phyloP scores from a whole-genome alignment of 2,113 vertebrate genomes.

The Cettia cetti region DNA sequence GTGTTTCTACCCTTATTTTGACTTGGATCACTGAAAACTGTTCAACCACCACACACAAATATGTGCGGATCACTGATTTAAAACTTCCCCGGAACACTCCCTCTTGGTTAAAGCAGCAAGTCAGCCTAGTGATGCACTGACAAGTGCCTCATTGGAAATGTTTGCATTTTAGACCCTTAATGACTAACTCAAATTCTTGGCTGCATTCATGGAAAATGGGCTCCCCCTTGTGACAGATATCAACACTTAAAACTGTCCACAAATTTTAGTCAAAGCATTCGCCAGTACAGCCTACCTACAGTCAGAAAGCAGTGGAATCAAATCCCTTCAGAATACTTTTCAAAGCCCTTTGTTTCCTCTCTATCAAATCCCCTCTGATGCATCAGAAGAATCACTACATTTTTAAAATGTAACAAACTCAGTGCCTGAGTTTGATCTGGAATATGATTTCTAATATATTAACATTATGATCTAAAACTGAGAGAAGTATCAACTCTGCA shows the following conservation, averaged over 20 bases:
- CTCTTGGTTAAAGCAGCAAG: neutral
- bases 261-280: neutral
- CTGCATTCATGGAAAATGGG: constrained; percentile 12
- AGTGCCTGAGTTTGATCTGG: neutral
- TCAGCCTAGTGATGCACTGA: neutral
- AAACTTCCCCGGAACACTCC: neutral
- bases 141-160: neutral
- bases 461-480: neutral
- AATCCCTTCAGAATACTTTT: neutral
- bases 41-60: neutral
- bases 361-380: neutral
- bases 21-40: neutral
- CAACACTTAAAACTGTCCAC: neutral
- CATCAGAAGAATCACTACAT: neutral
- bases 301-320: neutral
- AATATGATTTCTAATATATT: neutral
- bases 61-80: neutral
- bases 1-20: neutral
- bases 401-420: neutral
- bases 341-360: neutral
- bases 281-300: neutral
- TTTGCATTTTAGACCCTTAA: neutral
- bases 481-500: neutral
- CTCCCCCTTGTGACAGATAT: constrained; percentile 60
- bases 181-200: neutral